phyloP scores from a whole-genome alignment of 2,113 vertebrate species.

The Spheniscus mendiculus region DNA sequence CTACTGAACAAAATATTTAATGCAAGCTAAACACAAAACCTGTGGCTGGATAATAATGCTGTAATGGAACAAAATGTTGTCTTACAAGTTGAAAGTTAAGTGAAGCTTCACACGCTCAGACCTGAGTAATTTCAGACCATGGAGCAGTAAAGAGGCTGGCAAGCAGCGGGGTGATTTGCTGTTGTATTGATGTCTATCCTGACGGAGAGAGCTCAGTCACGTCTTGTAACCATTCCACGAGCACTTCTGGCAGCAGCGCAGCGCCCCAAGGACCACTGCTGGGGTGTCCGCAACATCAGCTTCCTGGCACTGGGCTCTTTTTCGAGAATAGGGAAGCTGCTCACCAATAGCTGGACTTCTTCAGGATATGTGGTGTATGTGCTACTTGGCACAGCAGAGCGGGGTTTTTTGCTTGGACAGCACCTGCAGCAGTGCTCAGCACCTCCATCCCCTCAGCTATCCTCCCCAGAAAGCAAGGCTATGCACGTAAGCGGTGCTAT shows the following conservation, averaged over 20 bases:
- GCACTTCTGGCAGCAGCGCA: background rate
- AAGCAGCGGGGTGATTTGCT: background rate
- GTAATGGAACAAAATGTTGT: background rate
- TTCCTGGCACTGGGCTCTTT: background rate
- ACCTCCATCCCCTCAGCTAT: background rate
- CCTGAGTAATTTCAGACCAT: background rate
- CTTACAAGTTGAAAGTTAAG: background rate
- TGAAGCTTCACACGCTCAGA: background rate
- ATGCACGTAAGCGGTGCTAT: rapidly evolving
- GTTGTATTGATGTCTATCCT: background rate
- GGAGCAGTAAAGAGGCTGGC: background rate
- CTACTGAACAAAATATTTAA: background rate
- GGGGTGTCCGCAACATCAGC: background rate
- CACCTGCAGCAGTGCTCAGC: background rate
- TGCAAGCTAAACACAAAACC: background rate
- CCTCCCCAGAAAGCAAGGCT: background rate
- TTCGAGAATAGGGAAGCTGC: background rate
- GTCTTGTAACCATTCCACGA: background rate
- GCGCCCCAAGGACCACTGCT: background rate
- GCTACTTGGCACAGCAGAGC: background rate
- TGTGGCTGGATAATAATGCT: background rate
- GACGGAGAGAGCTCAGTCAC: background rate
- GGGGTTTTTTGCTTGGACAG: background rate
- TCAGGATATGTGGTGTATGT: rapidly evolving
- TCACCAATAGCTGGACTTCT: background rate